Conservation (phyloP, 2,797 vertebrate species). For the Sebastes trivittatus region DNA sequence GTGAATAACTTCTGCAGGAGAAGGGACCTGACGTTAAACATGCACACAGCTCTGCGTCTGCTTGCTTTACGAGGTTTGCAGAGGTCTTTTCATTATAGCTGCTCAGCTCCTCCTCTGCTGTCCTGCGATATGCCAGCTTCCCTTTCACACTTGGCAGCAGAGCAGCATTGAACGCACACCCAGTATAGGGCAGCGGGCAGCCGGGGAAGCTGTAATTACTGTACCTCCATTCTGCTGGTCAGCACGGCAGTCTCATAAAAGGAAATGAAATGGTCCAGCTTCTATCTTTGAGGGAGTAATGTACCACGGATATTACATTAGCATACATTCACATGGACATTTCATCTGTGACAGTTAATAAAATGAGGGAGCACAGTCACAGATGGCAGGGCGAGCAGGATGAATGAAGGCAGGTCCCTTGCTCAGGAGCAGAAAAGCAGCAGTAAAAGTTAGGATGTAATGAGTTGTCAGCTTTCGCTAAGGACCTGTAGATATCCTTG, state of each 20-base stretch:
- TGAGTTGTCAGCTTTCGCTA: neutral
- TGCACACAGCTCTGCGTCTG: constrained; percentile 8
- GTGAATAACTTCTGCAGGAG: constrained; percentile 18
- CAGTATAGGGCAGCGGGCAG: constrained; percentile 36
- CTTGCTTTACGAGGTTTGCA: constrained; percentile 50
- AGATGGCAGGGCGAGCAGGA: neutral
- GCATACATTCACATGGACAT: constrained; percentile 62
- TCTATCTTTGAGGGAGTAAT: constrained; percentile 63
- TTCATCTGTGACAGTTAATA: constrained; percentile 64
- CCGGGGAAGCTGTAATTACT: constrained; percentile 62
- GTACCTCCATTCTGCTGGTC: constrained; percentile 70
- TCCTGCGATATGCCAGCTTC: constrained; percentile 47
- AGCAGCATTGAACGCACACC: constrained; percentile 25
- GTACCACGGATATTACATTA: constrained; percentile 65
- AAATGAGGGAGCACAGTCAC: constrained; percentile 26
- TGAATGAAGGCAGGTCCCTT: constrained; percentile 13
- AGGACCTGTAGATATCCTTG: neutral
- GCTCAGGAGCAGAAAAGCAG: neutral
- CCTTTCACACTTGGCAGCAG: constrained; percentile 63
- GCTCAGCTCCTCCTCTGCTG: constrained; percentile 52
- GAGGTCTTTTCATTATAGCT: constrained; percentile 41
- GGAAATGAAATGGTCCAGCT: constrained; percentile 67
- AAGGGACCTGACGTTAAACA: constrained; percentile 34
- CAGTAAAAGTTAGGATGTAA: neutral
- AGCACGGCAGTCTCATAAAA: constrained; percentile 71